Evolutionary conservation across 2,797 vertebrate genomes (phyloP).

Genomic region (Perodicticus potto): DNA sequence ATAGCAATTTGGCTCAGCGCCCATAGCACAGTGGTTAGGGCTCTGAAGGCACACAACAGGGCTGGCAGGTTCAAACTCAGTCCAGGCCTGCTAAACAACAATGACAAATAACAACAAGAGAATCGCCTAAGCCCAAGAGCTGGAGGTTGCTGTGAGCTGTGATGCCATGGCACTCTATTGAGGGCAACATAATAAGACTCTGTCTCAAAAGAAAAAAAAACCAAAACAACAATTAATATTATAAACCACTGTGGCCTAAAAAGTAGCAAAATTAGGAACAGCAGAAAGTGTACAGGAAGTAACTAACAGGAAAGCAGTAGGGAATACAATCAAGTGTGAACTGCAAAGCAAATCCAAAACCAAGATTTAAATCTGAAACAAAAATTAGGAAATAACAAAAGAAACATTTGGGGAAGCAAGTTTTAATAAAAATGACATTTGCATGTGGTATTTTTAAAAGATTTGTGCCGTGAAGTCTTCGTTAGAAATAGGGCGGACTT

Average conservation of each 20-base stretch:
- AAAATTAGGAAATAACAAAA: conserved; percentile 47
- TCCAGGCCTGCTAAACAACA: too few relatives aligned
- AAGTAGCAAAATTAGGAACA: conserved; percentile 37
- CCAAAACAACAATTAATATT: background rate
- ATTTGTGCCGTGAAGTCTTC: background rate
- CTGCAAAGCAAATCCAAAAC: conserved; percentile 52
- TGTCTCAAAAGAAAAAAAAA: background rate
- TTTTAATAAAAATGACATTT: conserved; percentile 56
- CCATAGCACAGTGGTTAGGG: too few relatives aligned
- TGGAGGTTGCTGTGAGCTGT: too few relatives aligned
- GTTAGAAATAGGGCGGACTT: background rate
- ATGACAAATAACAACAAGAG: too few relatives aligned
- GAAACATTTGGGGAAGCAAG: conserved; percentile 9
- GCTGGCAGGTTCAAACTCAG: too few relatives aligned
- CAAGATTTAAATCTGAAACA: conserved; percentile 59
- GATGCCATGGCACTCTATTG: too few relatives aligned
- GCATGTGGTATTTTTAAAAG: background rate
- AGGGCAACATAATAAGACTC: too few relatives aligned
- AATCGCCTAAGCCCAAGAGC: too few relatives aligned
- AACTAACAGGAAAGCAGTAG: background rate
- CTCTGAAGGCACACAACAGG: too few relatives aligned
- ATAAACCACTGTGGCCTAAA: conserved; percentile 28
- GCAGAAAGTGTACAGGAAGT: conserved; percentile 19
- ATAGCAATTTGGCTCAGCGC: too few relatives aligned
- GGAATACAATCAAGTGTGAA: conserved; percentile 12